These are phyloP conservation scores for Callyntrura sp. DNA, from an alignment of 2,888 invertebrate species.

Conservation along the genomic window DNA sequence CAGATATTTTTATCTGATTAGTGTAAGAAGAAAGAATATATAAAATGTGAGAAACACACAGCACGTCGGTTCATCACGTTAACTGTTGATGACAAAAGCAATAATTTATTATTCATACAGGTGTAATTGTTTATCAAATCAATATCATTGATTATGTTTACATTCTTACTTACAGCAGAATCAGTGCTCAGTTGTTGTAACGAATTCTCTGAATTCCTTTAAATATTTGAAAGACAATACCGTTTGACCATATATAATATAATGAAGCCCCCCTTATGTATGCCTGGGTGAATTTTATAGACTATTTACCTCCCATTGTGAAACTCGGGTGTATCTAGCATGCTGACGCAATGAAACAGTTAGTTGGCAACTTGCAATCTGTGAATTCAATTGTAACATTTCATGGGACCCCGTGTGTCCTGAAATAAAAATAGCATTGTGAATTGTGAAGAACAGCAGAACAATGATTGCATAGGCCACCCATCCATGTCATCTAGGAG, in stretches of 20 bases:
- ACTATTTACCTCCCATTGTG: constrained; percentile 37
- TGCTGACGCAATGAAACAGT: not conserved
- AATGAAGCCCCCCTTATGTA: not conserved
- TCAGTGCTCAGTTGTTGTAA: too few relatives aligned
- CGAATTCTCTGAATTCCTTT: too few relatives aligned
- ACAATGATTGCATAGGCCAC: constrained; percentile 36
- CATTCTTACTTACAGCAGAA: too few relatives aligned
- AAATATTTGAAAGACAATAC: constrained; percentile 17
- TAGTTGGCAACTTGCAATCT: not conserved
- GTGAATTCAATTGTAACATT: too few relatives aligned
- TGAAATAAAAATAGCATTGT: not conserved
- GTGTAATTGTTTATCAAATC: too few relatives aligned
- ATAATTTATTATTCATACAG: too few relatives aligned
- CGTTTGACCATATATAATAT: not conserved
- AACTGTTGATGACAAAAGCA: too few relatives aligned
- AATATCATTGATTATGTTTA: too few relatives aligned
- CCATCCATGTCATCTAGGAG: constrained; percentile 9
- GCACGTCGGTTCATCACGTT: too few relatives aligned
- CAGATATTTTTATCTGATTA: too few relatives aligned
- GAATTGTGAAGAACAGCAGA: not conserved
- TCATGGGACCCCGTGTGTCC: not conserved
- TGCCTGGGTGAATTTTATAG: constrained; percentile 11
- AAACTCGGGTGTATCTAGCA: constrained; percentile 38
- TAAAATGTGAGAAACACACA: too few relatives aligned
- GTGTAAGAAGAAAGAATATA: too few relatives aligned